phyloP scores from a whole-genome alignment of 2,888 invertebrate genomes.

The Dolomedes plantarius region DNA sequence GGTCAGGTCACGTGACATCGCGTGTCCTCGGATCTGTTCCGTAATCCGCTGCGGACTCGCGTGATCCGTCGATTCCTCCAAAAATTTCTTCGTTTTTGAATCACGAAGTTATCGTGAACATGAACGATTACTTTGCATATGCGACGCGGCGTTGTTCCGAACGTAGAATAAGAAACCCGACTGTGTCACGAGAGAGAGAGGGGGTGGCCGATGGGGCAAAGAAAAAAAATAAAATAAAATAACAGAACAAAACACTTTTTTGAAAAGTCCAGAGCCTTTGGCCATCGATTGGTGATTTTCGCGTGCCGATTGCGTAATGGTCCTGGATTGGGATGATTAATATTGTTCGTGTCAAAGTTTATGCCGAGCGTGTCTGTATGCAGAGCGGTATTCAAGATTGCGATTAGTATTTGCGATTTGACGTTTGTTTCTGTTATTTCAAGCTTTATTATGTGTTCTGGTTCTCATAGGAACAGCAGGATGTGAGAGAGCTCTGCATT shows the following conservation, averaged over 20 bases:
- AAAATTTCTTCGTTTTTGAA: constrained; percentile 15
- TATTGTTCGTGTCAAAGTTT: constrained; percentile 14
- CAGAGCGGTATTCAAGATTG: constrained; percentile 16
- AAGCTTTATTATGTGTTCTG: not conserved
- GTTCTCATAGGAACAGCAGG: not conserved
- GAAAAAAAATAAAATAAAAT: not conserved
- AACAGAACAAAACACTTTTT: not conserved
- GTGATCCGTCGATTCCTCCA: not conserved
- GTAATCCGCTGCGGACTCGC: constrained; percentile 40
- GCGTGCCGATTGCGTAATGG: constrained; percentile 1
- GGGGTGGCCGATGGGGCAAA: not conserved
- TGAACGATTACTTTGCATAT: constrained; percentile 63
- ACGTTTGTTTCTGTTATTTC: constrained; percentile 19
- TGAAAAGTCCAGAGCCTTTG: not conserved
- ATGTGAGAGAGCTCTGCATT: not conserved
- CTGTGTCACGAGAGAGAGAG: not conserved
- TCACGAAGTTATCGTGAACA: constrained; percentile 29
- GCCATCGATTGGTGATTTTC: not conserved
- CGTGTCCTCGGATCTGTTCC: constrained; percentile 43
- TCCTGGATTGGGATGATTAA: not conserved
- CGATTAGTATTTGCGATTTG: constrained; percentile 19
- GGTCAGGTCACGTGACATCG: constrained; percentile 40
- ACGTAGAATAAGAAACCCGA: not conserved
- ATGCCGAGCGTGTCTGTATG: constrained; percentile 7
- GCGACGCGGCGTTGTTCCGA: constrained; percentile 6